Base-by-base conservation (phyloP, 2,888 invertebrate genomes). In the Epiblema foenella region DNA sequence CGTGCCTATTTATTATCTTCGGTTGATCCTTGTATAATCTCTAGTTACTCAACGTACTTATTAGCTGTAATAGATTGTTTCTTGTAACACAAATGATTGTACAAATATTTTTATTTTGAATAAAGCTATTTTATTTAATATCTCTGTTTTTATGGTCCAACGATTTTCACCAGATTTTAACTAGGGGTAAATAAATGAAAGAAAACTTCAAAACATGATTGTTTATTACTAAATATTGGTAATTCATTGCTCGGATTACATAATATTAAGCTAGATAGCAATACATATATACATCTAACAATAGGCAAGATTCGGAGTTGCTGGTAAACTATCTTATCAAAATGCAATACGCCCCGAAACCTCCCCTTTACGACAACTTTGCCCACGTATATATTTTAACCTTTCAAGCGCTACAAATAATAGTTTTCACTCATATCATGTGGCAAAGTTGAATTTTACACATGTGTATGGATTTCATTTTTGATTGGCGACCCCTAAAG, bases 141-240 rank as follows among this genome's bases (percentile, higher is more conserved):
- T n/a, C 1, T 29, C 39, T 52, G 2, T 68, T 68, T 51, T 51
- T 18, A 18, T 51, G 10, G 17, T 51, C 18, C 10, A 46, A 46
- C 12, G 2, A 46, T 15, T 46, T 46, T 1, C n/a, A 3, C 46
- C 15, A n/a, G 46, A 10, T 12, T 46, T 46, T 12, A 46, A 46
- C 46, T n/a, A 18, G 0, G 11, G 51, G 51, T 18, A 59, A 15
- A 8, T 42, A 5, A 60, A 49, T 60, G 29, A 60, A 60, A 60
- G n/a, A 24, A 60, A 15, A 11, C 2, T 20, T 46, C n/a, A 10
- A 54, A 69, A 71, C 73, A 73, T 75, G 69, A 80, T 79, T 80
- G 82, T 82, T 79, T 89, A 89, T 85, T 87, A 80, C 87, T 90
- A 89, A 88, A 89, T 88, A 89, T 88, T 86, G 63, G 69, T 64